Percentiles rank a stretch among this genome's conserved stretches.
phyloP scores from a whole-genome alignment of 2,797 vertebrate genomes.

The Urosaurus nigricauda region DNA sequence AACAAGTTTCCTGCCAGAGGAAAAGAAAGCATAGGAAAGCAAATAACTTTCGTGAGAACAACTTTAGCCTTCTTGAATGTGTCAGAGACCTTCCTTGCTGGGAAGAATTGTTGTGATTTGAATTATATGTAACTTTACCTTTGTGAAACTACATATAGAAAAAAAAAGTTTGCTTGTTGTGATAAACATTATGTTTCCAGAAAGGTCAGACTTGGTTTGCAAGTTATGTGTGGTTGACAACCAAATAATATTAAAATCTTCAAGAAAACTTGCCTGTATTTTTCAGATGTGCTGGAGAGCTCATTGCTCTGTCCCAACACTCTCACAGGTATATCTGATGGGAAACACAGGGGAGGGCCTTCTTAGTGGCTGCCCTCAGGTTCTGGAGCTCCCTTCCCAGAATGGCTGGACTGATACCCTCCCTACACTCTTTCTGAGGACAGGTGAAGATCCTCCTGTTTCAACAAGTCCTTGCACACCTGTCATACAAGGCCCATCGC shows the following conservation, averaged over 20 bases:
- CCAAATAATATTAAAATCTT: conserved; percentile 16
- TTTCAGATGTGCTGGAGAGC: not conserved
- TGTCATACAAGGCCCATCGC: no score
- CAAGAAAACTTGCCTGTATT: not conserved
- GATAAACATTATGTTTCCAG: not conserved
- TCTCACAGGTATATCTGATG: no score
- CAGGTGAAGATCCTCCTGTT: no score
- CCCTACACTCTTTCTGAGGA: no score
- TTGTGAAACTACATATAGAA: not conserved
- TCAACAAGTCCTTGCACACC: no score
- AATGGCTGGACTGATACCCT: no score
- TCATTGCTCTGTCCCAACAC: no score
- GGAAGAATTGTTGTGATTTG: not conserved
- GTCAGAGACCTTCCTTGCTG: conserved; percentile 6
- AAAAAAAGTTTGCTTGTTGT: not conserved
- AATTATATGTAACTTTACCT: not conserved
- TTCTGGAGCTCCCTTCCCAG: no score
- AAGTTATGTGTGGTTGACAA: not conserved
- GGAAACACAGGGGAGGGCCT: no score
- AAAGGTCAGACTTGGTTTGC: conserved; percentile 5
- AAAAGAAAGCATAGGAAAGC: conserved; percentile 20
- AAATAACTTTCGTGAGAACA: conserved; percentile 12
- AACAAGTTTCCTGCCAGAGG: conserved; percentile 12
- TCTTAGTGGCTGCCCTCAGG: no score
- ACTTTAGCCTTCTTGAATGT: not conserved